Evolutionary conservation across 2,888 invertebrate species (phyloP), one percentile per base, ranked within the genome.

Genomic region (Iselma pallidipennis): DNA sequence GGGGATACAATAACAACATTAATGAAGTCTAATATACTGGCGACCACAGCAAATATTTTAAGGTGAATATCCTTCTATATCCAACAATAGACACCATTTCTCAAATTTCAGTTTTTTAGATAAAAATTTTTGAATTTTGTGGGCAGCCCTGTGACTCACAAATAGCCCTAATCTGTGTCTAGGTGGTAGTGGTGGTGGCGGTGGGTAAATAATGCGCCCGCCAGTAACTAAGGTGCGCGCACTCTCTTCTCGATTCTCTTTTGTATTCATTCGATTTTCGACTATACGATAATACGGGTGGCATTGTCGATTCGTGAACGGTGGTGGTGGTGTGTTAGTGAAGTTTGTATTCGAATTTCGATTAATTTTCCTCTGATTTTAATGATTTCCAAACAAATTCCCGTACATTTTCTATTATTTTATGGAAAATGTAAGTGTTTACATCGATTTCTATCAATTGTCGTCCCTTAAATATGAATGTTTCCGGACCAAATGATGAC

Each of bases 401-500:
- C 25, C 16, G 49, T 57, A 53, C 49, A 45, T 28, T 49, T 50
- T 26, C 48, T 54, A 4, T 49, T 33, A 31, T 21, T 55, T 50
- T 62, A 51, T 58, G 49, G 51, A 50, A 62, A 51, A 62, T 62
- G 62, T 62, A 58, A 62, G 33, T 45, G 57, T 54, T 50, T 45
- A 23, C 37, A 54, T 54, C 53, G 61, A 52, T 56, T 56, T 33
- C 33, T 42, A 57, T 28, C 54, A 33, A 33, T 33, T 52, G 61
- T 57, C 54, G 61, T 53, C 51, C n/a, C 29, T 59, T 66, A 68
- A 78, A 78, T 75, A 79, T 79, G 80, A 76, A 75, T 66, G 78
- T 77, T 64, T 67, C 71, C 61, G 75, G 71, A 66, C 66, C 67
- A 63, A 75, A 71, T 67, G 79, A 79, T 74, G 80, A 78, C 71